A percentile compares a stretch with the other conserved stretches of the same genome.
Evolutionary conservation across 1,140 invertebrate species (phyloP).

Genomic region (Cydia fagiglandana): DNA sequence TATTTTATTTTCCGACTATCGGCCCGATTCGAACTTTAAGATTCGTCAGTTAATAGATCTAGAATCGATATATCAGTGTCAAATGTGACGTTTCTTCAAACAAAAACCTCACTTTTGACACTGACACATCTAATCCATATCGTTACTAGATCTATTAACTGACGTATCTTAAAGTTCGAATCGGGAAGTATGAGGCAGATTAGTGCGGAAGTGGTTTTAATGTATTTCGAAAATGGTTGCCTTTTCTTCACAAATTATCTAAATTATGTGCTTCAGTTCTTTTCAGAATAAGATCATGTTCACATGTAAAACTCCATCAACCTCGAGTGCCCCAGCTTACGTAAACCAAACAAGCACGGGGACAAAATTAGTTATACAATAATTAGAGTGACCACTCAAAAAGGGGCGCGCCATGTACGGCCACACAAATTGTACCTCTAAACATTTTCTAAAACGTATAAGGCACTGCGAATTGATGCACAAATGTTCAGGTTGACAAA

Average conservation of each 20-base stretch:
- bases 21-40: no score
- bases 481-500: constrained; percentile 16
- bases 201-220: no score
- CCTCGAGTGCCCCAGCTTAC: constrained; percentile 2
- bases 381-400: constrained; percentile 21
- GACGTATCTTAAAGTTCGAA: no score
- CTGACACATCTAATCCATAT: no score
- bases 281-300: background rate
- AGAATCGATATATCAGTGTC: no score
- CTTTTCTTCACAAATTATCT: background rate
- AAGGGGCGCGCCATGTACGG: constrained; percentile 19
- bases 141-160: no score
- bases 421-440: constrained; percentile 11
- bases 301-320: constrained; percentile 8
- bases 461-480: constrained; percentile 22
- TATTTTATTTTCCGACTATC: no score
- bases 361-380: constrained; percentile 30
- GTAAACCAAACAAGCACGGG: constrained; percentile 26
- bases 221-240: background rate
- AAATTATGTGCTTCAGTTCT: background rate
- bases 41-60: no score
- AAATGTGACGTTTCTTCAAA: no score
- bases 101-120: no score
- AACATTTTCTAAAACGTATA: constrained; percentile 25
- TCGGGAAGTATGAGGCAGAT: no score